Evolutionary conservation across 2,888 invertebrate species (phyloP).

Genomic region (Netelia fuscicornis): DNA sequence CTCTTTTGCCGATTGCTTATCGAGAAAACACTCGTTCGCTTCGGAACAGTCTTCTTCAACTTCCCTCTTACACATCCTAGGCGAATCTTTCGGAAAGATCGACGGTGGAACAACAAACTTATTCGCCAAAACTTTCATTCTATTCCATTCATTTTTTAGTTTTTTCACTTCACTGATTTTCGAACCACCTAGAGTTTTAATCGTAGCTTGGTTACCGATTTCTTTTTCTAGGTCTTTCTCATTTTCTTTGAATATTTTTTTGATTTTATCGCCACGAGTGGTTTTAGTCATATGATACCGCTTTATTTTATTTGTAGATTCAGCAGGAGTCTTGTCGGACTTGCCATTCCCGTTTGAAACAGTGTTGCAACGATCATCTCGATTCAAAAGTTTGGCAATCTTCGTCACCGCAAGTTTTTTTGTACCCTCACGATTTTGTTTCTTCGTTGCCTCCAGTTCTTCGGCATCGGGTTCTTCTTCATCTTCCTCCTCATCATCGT

Average conservation of each 20-base stretch:
- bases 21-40: not conserved
- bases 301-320: conserved; percentile 19
- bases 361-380: conserved; percentile 66
- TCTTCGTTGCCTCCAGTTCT: conserved; percentile 45
- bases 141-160: conserved; percentile 75
- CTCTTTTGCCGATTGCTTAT: conserved; percentile 15
- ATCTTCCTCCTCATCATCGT: conserved; percentile 67
- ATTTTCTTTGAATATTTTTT: conserved; percentile 6
- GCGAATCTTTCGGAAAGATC: conserved; percentile 62
- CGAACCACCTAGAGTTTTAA: not conserved
- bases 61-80: conserved; percentile 54
- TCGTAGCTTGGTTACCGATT: not conserved
- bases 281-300: conserved; percentile 12
- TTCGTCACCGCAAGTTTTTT: conserved; percentile 41
- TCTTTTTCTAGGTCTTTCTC: conserved; percentile 1
- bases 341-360: conserved; percentile 27
- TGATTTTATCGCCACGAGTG: conserved; percentile 44
- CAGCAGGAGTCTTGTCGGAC: not conserved
- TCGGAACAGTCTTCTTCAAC: not conserved
- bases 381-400: conserved; percentile 46
- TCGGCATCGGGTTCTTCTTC: conserved; percentile 60
- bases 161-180: conserved; percentile 41
- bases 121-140: conserved; percentile 69
- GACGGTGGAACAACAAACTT: conserved; percentile 72
- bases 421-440: conserved; percentile 24